Base-by-base conservation (phyloP, 2,888 invertebrate genomes). In the Dioctria linearis region DNA sequence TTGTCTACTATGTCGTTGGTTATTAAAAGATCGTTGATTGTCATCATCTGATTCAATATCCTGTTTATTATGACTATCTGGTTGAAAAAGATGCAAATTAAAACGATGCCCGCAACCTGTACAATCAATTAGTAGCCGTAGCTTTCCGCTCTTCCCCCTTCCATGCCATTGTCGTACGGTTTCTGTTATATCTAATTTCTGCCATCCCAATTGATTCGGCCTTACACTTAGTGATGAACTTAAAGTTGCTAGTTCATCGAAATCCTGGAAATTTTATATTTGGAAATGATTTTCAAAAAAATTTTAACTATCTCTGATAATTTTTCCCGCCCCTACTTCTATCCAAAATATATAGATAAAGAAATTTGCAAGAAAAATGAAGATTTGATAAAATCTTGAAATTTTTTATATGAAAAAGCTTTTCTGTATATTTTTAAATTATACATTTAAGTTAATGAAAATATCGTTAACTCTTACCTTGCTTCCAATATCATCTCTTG, bases 41-140 rank as follows among this genome's bases (percentile, higher is more conserved):
- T 59, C 57, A 49, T 82, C 69, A 73, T 79, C 76, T 76, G 86
- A 85, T 63, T 37, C 63, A 37, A 5, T 25, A 39, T 9, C 2
- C 9, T 39, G 43, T 57, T 5, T 40, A 25, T 25, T 25, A 6
- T 42, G 42, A 25, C 42, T 76, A 40, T 49, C 71, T 51, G 79
- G 73, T 4, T 75, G 59, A 88, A 91, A 90, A 63, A 93, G 89
- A 84, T 93, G 92, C 85, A 95, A 90, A 83, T 94, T 92, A 86
- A 94, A 93, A 89, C 93, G 91, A 78, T 92, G 92, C 71, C 93
- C 93, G 89, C 95, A 96, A 80, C 95, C 95, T 85, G 94, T 94
- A 89, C 95, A 96, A 90, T 96, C 95, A 84, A 97, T 93, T 85
- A 97, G 91, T 80, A 97, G 90, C 79, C 94, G 93, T 84, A 97